Evolutionary conservation across 1,140 invertebrate species (phyloP), one percentile per base, ranked within the genome.

Genomic region (Drosophila jambulina): DNA sequence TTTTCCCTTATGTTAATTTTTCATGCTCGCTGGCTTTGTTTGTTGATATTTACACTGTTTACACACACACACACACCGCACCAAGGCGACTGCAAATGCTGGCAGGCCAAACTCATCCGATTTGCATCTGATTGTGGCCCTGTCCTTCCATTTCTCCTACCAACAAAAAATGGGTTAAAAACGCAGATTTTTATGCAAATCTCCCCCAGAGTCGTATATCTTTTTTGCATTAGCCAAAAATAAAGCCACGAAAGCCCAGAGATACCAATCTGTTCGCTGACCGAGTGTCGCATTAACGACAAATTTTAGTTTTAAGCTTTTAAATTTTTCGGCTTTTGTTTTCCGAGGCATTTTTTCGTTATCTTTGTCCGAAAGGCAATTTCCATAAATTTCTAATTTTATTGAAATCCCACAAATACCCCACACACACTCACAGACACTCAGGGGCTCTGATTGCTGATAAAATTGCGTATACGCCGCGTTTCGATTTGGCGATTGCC

Each of bases 351-450:
- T 74, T 67, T 67, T 49, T 45, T 36, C 76, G 61, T 88, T 88
- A 88, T 88, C 84, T 78, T 45, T 51, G 49, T 40, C 78, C 78
- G 62, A 81, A 78, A 75, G 65, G 53, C 78, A 70, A 90, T 88
- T 88, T 90, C 81, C 85, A 88, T 88, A 88, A 88, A 88, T 88
- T 90, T 88, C 84, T 88, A 88, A 88, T 88, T 88, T 88, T 84
- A 90, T 88, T 90, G 78, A 88, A 90, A 83, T 83, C 64, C 75
- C 45, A 49, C 45, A 48, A 13, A 60, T 15, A 48, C 17, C 38
- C 42, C 53, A 58, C 36, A n/a, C 12, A 51, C 17, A 53, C 53
- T 53, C 36, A n/a, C 12, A 51, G 12, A 53, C 32, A 36, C 34
- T 34, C 56, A 15, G 13, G 27, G 69, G 40, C 67, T 49, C 53